Percentiles rank a stretch among this genome's conserved stretches.
Evolutionary conservation across 1,140 invertebrate genomes (phyloP).

Genomic region (Ruditapes philippinarum): DNA sequence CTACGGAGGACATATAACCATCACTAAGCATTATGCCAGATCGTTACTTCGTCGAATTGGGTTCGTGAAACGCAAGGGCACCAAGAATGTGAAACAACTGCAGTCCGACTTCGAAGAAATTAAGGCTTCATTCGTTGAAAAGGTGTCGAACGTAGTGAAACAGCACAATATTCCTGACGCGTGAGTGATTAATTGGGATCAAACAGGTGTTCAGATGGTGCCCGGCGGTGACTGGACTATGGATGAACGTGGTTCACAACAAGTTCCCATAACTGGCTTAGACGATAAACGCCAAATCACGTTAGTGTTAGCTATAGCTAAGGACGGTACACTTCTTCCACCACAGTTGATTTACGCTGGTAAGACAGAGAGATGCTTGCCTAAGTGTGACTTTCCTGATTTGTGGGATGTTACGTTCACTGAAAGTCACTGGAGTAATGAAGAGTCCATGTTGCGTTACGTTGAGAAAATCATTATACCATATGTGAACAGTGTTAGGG

Average conservation of each 20-base stretch:
- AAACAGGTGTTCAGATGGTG: conserved; percentile 42
- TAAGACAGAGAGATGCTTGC: conserved; percentile 28
- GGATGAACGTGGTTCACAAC: conserved; percentile 24
- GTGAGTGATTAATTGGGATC: conserved; percentile 46
- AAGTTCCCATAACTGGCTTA: conserved; percentile 19
- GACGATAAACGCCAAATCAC: too few species aligned
- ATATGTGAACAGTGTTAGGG: conserved; percentile 19
- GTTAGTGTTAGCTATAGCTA: too few species aligned
- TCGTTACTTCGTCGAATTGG: conserved; percentile 49
- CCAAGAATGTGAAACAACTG: conserved; percentile 38
- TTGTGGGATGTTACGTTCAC: conserved; percentile 23
- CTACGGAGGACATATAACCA: conserved; percentile 16
- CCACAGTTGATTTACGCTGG: conserved; percentile 39
- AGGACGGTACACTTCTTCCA: conserved; percentile 15
- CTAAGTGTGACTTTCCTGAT: conserved; percentile 32
- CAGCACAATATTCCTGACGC: conserved; percentile 30
- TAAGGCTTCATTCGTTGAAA: conserved; percentile 14
- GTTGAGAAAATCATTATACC: background rate
- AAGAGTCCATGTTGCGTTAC: background rate
- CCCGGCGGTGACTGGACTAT: too few species aligned
- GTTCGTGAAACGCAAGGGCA: conserved; percentile 58
- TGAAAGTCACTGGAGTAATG: conserved; percentile 25
- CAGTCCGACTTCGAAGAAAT: conserved; percentile 42
- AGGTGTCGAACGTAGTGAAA: background rate
- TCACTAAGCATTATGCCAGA: background rate